Evolutionary conservation across 2,113 vertebrate genomes (phyloP), one percentile per base, ranked within the genome.

Genomic region (Pao palembangensis): DNA sequence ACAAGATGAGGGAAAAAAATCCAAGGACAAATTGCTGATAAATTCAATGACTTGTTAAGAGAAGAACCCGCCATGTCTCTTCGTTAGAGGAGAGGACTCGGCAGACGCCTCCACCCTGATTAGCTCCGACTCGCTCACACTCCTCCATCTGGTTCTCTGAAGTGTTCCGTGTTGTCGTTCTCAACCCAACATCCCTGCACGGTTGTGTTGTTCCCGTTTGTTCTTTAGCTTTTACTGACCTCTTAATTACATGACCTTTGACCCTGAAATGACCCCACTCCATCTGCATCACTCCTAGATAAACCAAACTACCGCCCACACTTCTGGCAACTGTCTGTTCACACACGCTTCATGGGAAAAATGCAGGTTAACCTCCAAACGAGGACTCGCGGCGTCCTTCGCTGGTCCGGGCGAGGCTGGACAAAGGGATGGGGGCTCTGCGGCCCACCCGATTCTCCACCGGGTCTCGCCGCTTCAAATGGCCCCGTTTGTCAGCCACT

Each of bases 401-500:
- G 16, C 8, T 1, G 13, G 34, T 48, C 25, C 42, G 15, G 13
- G 18, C 1, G 16, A 50, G 18, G 50, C 60, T 0, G 4, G 43
- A 51, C 55, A 73, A 73, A 47, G 50, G 14, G 53, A 55, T 0
- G 3, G 20, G 64, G 46, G 20, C 44, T 11, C 43, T 5, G 42
- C 21, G 28, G 55, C 55, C 53, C 72, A 65, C 73, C 73, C 18
- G 46, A 28, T 65, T 76, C 72, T 67, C 51, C 2, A 10, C 57
- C 34, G 56, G 69, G 73, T 56, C 75, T 41, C 19, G 0, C 57
- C 3, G 63, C 19, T 62, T 51, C 69, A 63, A 61, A 71, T 56
- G 8, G 46, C 50, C 55, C 55, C 1, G 69, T 84, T 67, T 47
- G 73, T 81, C 81, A 71, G 19, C 25, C 43, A 47, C 64, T 84